Evolutionary conservation across 2,797 vertebrate genomes (phyloP).

Genomic region (Danio kyathit): DNA sequence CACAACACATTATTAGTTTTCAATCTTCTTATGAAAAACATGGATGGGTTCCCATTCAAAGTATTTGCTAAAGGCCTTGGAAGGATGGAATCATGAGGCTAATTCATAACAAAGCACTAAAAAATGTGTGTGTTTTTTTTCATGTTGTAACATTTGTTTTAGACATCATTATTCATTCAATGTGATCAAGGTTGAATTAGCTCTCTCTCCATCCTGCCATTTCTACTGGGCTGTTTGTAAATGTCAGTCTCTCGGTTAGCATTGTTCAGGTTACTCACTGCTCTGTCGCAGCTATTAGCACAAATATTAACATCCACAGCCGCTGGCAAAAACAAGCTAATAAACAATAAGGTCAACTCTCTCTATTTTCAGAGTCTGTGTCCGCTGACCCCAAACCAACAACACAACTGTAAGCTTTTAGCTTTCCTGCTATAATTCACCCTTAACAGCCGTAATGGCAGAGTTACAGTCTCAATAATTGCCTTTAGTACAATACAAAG

Average conservation of each 20-base stretch:
- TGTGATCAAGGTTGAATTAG: not conserved
- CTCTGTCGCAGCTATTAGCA: constrained; percentile 8
- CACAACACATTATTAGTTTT: not conserved
- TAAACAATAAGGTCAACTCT: constrained; percentile 40
- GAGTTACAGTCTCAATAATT: constrained; percentile 58
- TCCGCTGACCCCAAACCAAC: constrained; percentile 41
- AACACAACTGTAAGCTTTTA: constrained; percentile 46
- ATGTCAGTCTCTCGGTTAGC: not conserved
- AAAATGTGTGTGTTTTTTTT: not conserved
- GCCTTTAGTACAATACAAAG: constrained; percentile 33
- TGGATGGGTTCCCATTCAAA: not conserved
- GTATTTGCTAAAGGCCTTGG: not conserved
- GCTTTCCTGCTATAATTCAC: constrained; percentile 53
- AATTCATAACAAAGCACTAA: not conserved
- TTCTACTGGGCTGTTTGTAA: no score
- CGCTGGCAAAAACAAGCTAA: constrained; percentile 12
- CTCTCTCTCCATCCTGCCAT: not conserved
- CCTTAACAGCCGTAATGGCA: constrained; percentile 50
- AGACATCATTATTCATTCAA: not conserved
- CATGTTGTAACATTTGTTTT: not conserved
- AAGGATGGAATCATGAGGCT: not conserved
- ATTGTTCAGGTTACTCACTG: constrained; percentile 7
- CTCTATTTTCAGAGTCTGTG: constrained; percentile 43
- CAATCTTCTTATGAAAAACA: not conserved
- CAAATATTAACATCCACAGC: constrained; percentile 32